Evolutionary conservation across 2,113 vertebrate genomes (phyloP).

Genomic region (Pedionomus torquatus): DNA sequence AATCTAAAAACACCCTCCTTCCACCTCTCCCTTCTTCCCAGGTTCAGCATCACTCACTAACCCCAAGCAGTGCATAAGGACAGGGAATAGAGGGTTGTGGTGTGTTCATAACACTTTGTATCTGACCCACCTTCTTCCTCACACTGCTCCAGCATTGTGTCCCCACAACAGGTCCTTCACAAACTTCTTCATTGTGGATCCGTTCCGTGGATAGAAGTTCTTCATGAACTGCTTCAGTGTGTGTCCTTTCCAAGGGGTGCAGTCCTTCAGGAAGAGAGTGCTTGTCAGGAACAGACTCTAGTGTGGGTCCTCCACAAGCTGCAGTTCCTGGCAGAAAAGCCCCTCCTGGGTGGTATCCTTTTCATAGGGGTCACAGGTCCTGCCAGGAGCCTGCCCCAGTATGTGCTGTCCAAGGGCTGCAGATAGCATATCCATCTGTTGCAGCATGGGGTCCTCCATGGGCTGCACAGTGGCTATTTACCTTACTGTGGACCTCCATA

Average conservation of each 20-base stretch:
- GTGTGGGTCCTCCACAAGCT: too few species aligned
- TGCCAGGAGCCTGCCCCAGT: not conserved
- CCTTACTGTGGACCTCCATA: fast-evolving
- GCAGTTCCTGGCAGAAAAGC: not conserved
- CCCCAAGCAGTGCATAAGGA: fast-evolving
- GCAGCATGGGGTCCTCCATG: fast-evolving
- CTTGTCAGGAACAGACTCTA: not conserved
- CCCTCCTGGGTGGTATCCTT: not conserved
- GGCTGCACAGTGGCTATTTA: not conserved
- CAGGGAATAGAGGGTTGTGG: fast-evolving
- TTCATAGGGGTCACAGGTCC: not conserved
- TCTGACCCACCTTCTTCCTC: not conserved
- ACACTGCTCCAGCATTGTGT: not conserved
- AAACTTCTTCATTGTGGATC: not conserved
- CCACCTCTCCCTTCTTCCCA: not conserved
- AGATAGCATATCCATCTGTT: fast-evolving
- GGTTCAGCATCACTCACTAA: not conserved
- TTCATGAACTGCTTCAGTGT: not conserved
- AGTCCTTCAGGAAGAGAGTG: not conserved
- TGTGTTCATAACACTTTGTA: not conserved
- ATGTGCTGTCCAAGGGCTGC: fast-evolving
- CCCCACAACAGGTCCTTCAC: not conserved
- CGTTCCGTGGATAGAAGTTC: not conserved
- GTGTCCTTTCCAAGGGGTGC: not conserved
- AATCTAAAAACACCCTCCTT: not conserved